Conservation (phyloP, 2,888 invertebrate species). For the Callinectes sapidus region DNA sequence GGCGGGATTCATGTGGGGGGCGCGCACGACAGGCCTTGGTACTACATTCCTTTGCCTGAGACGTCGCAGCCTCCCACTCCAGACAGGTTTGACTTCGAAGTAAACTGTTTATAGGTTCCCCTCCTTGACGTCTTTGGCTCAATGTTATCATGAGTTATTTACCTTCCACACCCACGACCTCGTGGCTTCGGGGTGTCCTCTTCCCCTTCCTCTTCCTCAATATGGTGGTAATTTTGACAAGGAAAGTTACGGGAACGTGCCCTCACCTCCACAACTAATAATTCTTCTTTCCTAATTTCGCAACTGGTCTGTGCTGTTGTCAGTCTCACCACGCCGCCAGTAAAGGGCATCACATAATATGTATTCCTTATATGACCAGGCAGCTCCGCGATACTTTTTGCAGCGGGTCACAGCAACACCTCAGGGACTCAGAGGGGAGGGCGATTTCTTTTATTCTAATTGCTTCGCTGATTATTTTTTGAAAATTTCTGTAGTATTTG, state of each 20-base stretch:
- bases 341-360: slow-evolving; percentile 7
- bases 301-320: neutral
- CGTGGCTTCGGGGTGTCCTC: neutral
- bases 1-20: neutral
- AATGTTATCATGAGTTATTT: slow-evolving; percentile 28
- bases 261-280: neutral
- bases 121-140: slow-evolving; percentile 34
- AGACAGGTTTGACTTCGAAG: slow-evolving; percentile 31
- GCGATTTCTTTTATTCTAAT: neutral
- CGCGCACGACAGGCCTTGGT: slow-evolving; percentile 8
- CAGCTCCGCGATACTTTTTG: neutral
- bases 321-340: neutral
- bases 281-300: neutral
- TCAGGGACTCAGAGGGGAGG: neutral
- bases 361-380: neutral
- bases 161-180: neutral
- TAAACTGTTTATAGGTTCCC: slow-evolving; percentile 34
- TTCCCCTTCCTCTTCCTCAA: neutral
- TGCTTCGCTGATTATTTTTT: neutral
- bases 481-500: neutral
- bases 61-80: slow-evolving; percentile 28
- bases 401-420: neutral
- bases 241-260: slow-evolving; percentile 20
- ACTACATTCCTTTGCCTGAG: slow-evolving; percentile 16
- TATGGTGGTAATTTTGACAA: slow-evolving; percentile 4